A percentile compares a stretch with the other conserved stretches of the same genome.
phyloP scores from a whole-genome alignment of 1,140 invertebrate species.

The Chrysoperla carnea region DNA sequence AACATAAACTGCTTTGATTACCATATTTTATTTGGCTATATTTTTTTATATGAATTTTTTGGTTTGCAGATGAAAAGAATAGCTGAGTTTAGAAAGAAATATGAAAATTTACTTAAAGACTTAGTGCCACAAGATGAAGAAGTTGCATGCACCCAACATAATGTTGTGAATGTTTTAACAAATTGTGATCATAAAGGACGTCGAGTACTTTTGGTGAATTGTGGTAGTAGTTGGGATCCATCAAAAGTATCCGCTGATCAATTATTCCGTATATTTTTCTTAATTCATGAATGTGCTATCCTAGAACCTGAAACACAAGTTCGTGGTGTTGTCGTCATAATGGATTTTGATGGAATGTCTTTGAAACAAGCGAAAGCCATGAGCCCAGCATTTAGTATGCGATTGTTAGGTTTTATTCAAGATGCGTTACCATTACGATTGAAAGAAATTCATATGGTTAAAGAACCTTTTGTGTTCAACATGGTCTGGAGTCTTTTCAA shows the following conservation, averaged over 20 bases:
- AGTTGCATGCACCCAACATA: constrained; percentile 39
- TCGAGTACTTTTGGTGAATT: constrained; percentile 37
- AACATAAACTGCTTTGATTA: too few relatives aligned
- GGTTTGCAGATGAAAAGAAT: constrained; percentile 45
- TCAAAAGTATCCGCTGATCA: constrained; percentile 49
- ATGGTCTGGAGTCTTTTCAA: constrained; percentile 77
- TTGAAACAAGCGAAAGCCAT: constrained; percentile 47
- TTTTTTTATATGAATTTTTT: background rate
- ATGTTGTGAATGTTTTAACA: constrained; percentile 55
- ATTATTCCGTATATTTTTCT: constrained; percentile 56
- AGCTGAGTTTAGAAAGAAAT: constrained; percentile 52
- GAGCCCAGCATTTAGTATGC: constrained; percentile 52
- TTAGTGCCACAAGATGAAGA: constrained; percentile 46
- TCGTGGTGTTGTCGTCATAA: constrained; percentile 53
- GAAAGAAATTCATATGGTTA: constrained; percentile 80
- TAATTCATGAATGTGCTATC: constrained; percentile 56
- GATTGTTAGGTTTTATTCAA: constrained; percentile 61
- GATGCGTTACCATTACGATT: constrained; percentile 77
- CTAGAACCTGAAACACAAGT: constrained; percentile 56
- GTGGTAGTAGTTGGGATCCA: constrained; percentile 52
- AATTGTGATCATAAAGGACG: constrained; percentile 46
- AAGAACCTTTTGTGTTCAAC: constrained; percentile 76
- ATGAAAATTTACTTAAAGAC: constrained; percentile 38
- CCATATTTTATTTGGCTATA: too few relatives aligned
- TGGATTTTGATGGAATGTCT: constrained; percentile 60